phyloP scores from a whole-genome alignment of 1,140 invertebrate species.

The Drosophila sechellia region DNA sequence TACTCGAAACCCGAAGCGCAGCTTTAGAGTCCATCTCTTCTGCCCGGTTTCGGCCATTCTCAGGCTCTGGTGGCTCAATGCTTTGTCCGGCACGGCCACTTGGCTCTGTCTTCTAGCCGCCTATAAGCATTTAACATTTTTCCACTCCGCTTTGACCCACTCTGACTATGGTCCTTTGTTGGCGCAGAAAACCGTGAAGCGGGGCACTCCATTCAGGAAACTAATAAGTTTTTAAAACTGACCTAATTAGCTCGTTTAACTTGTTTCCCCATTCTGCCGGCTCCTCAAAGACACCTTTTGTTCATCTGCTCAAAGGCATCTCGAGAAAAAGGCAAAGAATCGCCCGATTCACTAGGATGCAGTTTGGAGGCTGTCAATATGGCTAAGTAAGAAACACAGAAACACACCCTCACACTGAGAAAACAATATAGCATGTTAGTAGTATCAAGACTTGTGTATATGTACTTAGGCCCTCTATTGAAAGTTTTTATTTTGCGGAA shows the following conservation, averaged over 20 bases:
- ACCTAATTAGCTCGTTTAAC: slow-evolving; percentile 68
- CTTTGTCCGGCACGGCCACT: slow-evolving; percentile 21
- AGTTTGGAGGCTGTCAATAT: slow-evolving; percentile 41
- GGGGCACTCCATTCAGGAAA: slow-evolving; percentile 31
- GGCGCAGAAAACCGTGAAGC: slow-evolving; percentile 6
- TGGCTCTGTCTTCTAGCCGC: slow-evolving; percentile 12
- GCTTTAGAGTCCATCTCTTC: slow-evolving; percentile 1
- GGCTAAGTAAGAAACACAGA: slow-evolving; percentile 37
- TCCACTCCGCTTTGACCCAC: background rate
- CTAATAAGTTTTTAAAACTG: slow-evolving; percentile 74
- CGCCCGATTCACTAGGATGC: slow-evolving; percentile 6
- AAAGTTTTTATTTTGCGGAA: slow-evolving; percentile 63
- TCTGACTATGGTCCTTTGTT: slow-evolving; percentile 34
- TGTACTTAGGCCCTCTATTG: slow-evolving; percentile 69
- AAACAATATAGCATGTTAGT: slow-evolving; percentile 65
- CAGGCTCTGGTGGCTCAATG: slow-evolving; percentile 10
- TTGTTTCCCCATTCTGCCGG: slow-evolving; percentile 29
- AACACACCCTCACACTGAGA: slow-evolving; percentile 32
- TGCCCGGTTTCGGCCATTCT: slow-evolving; percentile 4
- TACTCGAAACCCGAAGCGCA: slow-evolving; percentile 5
- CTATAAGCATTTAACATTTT: slow-evolving; percentile 18
- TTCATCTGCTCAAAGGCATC: slow-evolving; percentile 56
- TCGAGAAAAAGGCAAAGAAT: slow-evolving; percentile 14
- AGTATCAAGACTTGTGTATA: slow-evolving; percentile 58
- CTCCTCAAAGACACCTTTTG: slow-evolving; percentile 65